These are phyloP conservation scores for Ganaspis sp. DNA, from an alignment of 1,140 invertebrate genomes.

Conservation along the genomic window DNA sequence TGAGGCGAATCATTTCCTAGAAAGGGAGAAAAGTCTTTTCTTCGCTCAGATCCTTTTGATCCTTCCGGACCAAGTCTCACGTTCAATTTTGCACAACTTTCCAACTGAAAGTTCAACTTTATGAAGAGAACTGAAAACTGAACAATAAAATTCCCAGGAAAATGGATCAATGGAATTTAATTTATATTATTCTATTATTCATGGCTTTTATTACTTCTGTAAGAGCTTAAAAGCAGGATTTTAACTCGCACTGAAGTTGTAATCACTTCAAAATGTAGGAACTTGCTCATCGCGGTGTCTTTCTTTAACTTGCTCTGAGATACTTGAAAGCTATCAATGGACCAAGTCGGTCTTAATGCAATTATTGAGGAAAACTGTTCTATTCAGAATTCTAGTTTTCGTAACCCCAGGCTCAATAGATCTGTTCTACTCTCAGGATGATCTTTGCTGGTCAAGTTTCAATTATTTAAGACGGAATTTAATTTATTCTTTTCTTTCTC, in stretches of 20 bases:
- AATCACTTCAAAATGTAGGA: slow-evolving; percentile 57
- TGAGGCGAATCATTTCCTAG: slow-evolving; percentile 21
- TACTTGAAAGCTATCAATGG: slow-evolving; percentile 55
- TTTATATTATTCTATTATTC: slow-evolving; percentile 49
- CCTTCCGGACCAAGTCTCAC: background rate
- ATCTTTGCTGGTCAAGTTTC: too few species aligned
- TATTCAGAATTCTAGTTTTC: slow-evolving; percentile 52
- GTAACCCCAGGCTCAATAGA: slow-evolving; percentile 38
- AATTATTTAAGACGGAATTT: too few species aligned
- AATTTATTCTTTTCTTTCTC: too few species aligned
- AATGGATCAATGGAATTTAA: slow-evolving; percentile 31
- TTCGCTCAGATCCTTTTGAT: background rate
- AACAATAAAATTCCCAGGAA: background rate
- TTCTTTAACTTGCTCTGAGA: slow-evolving; percentile 59
- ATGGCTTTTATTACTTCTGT: slow-evolving; percentile 53
- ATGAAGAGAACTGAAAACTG: slow-evolving; percentile 1
- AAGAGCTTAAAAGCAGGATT: slow-evolving; percentile 47
- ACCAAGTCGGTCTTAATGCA: slow-evolving; percentile 56
- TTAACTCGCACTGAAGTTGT: slow-evolving; percentile 46
- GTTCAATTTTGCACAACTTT: slow-evolving; percentile 9
- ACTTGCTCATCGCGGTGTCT: slow-evolving; percentile 55
- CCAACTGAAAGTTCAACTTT: slow-evolving; percentile 10
- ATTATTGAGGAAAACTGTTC: slow-evolving; percentile 55
- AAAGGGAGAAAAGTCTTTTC: background rate
- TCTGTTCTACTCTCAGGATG: too few species aligned